These are phyloP conservation scores for Neria commutata DNA, from an alignment of 2,888 invertebrate genomes.

Conservation along the genomic window DNA sequence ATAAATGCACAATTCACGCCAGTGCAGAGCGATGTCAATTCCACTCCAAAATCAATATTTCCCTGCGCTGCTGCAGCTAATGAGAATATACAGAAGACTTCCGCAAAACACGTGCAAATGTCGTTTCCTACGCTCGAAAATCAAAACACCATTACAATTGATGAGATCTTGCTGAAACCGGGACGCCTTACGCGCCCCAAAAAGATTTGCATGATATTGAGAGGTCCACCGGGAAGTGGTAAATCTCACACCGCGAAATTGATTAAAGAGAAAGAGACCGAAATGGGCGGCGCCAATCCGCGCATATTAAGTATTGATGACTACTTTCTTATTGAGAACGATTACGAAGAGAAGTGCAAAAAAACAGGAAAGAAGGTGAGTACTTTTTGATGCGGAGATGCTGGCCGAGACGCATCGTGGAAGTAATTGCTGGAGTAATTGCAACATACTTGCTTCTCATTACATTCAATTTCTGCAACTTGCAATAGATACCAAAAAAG, in stretches of 20 bases:
- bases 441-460: neutral
- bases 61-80: constrained; percentile 50
- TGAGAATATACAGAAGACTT: constrained; percentile 33
- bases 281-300: constrained; percentile 86
- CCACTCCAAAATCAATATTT: constrained; percentile 35
- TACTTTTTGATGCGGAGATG: neutral
- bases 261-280: constrained; percentile 82
- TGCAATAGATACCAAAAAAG: constrained; percentile 62
- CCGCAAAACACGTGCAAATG: constrained; percentile 42
- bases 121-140: constrained; percentile 51
- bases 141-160: constrained; percentile 70
- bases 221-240: constrained; percentile 94
- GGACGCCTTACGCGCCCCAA: constrained; percentile 79
- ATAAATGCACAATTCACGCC: constrained; percentile 13
- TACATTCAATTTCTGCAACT: neutral
- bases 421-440: no score
- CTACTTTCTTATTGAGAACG: constrained; percentile 90
- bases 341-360: constrained; percentile 66
- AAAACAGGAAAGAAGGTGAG: constrained; percentile 58
- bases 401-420: neutral
- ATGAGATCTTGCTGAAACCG: constrained; percentile 82
- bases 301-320: constrained; percentile 93
- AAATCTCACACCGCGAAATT: constrained; percentile 89
- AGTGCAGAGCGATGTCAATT: constrained; percentile 6
- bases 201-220: constrained; percentile 82